These are phyloP conservation scores for Characodon lateralis DNA, from an alignment of 2,797 vertebrate genomes.

Conservation along the genomic window DNA sequence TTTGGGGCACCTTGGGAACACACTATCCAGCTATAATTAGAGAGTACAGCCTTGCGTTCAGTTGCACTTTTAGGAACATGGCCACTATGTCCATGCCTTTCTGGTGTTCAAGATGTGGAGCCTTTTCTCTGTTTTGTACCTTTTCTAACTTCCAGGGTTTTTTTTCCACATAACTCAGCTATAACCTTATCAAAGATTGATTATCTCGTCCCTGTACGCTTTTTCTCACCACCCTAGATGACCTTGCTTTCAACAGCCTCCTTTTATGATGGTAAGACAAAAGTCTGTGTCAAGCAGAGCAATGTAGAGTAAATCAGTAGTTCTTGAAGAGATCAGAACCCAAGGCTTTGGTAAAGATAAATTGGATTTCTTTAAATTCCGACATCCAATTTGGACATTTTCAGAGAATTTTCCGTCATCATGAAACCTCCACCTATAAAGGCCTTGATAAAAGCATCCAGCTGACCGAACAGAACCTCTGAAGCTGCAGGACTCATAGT, in stretches of 20 bases:
- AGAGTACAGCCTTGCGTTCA: neutral
- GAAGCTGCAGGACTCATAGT: constrained; percentile 15
- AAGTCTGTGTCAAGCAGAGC: neutral
- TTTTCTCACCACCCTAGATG: neutral
- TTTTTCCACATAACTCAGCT: neutral
- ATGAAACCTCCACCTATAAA: constrained; percentile 27
- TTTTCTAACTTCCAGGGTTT: neutral
- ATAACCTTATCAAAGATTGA: neutral
- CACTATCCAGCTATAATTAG: neutral
- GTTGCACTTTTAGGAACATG: neutral
- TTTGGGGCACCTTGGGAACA: neutral
- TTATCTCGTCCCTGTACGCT: neutral
- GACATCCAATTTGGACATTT: constrained; percentile 25
- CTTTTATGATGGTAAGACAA: neutral
- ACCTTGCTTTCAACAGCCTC: constrained; percentile 2
- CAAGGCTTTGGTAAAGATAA: constrained; percentile 26
- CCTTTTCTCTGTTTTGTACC: neutral
- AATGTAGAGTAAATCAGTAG: constrained; percentile 9
- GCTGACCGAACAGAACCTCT: constrained; percentile 32
- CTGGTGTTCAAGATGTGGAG: neutral
- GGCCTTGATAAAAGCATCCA: constrained; percentile 40
- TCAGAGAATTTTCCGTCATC: constrained; percentile 21
- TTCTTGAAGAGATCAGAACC: constrained; percentile 20
- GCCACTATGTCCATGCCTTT: neutral
- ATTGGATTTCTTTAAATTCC: constrained; percentile 6